A percentile compares a stretch with the other conserved stretches of the same genome.
These are phyloP conservation scores for Belgica antarctica DNA, from an alignment of 2,888 invertebrate species.

Conservation along the genomic window DNA sequence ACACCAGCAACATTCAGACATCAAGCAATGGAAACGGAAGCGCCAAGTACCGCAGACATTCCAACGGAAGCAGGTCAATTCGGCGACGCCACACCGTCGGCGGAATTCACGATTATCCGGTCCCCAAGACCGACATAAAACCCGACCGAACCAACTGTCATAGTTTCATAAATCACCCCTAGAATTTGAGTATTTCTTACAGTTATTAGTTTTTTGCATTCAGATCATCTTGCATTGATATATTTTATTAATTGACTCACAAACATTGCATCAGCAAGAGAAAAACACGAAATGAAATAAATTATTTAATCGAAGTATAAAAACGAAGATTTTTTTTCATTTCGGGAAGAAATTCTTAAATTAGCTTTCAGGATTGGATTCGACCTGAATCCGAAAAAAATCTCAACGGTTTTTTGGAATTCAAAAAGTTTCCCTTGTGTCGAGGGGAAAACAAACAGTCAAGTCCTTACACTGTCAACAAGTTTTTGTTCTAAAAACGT, in stretches of 20 bases:
- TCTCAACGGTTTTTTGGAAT: too few species aligned
- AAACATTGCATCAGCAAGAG: too few species aligned
- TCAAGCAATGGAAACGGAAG: constrained; percentile 46
- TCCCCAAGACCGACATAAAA: constrained; percentile 9
- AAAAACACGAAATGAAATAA: constrained; percentile 3
- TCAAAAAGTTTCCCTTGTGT: too few species aligned
- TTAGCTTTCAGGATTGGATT: too few species aligned
- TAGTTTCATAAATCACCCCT: neutral
- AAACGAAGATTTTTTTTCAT: neutral
- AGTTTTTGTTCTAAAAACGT: too few species aligned
- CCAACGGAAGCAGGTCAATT: constrained; percentile 57
- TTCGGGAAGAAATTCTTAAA: too few species aligned
- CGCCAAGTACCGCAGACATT: constrained; percentile 46
- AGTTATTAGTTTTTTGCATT: neutral
- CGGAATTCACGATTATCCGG: constrained; percentile 76
- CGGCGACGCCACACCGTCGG: constrained; percentile 90
- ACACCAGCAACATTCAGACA: constrained; percentile 45
- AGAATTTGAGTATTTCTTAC: neutral
- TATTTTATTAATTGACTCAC: neutral
- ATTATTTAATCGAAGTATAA: neutral
- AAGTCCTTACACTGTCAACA: too few species aligned
- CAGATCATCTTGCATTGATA: neutral
- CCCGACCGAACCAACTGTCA: constrained; percentile 33
- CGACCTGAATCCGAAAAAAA: too few species aligned
- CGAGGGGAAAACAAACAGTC: too few species aligned